Percentiles rank a stretch among this genome's conserved stretches.
Evolutionary conservation across 2,888 invertebrate genomes (phyloP).

Genomic region (Drosophila ochracea): DNA sequence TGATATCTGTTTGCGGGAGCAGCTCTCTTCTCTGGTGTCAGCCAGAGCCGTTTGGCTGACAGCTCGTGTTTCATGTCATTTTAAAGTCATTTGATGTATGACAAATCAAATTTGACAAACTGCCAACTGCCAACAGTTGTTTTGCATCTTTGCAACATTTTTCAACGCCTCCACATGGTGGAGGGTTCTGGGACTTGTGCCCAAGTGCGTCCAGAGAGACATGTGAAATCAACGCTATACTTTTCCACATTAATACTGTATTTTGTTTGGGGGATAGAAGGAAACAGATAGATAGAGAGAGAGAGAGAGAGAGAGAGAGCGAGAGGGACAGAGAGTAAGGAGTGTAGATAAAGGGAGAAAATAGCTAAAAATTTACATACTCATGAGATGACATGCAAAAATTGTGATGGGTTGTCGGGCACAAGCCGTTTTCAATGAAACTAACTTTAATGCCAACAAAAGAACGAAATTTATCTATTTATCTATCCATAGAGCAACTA

Average conservation of each 20-base stretch:
- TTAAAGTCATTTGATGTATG: slow-evolving; percentile 81
- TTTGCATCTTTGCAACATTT: slow-evolving; percentile 79
- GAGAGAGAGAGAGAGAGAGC: background rate
- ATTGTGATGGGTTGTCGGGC: slow-evolving; percentile 21
- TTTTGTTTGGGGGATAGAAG: slow-evolving; percentile 43
- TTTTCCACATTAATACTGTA: slow-evolving; percentile 70
- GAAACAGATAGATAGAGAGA: background rate
- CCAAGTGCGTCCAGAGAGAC: slow-evolving; percentile 30
- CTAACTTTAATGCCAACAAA: slow-evolving; percentile 32
- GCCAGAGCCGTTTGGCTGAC: slow-evolving; percentile 38
- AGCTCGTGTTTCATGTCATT: slow-evolving; percentile 64
- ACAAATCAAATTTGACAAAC: slow-evolving; percentile 82
- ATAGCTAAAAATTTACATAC: slow-evolving; percentile 70
- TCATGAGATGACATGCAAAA: slow-evolving; percentile 75
- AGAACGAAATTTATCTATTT: slow-evolving; percentile 1
- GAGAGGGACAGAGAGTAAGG: background rate
- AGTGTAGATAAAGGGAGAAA: slow-evolving; percentile 10
- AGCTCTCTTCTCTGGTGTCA: background rate
- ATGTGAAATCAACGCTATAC: slow-evolving; percentile 75
- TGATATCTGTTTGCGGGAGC: background rate
- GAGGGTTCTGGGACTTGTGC: slow-evolving; percentile 8
- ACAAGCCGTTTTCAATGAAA: slow-evolving; percentile 1
- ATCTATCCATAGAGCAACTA: slow-evolving; percentile 1
- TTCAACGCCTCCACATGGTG: slow-evolving; percentile 55
- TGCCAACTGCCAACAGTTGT: slow-evolving; percentile 81